phyloP scores from a whole-genome alignment of 2,113 vertebrate species.

The Naja naja region DNA sequence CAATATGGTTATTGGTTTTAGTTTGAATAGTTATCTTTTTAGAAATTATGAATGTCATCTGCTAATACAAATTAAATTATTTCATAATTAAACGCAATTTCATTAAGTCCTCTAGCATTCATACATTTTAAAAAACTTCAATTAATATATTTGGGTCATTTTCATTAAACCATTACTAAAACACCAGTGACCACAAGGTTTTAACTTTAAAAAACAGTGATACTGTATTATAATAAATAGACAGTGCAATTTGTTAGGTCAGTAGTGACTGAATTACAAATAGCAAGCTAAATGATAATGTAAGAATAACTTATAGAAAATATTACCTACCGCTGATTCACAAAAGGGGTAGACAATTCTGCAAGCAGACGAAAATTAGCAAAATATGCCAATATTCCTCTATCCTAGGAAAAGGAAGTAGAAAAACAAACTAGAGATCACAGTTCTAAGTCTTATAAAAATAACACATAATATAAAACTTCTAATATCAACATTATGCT shows the following conservation, averaged over 20 bases:
- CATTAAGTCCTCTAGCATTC: not conserved
- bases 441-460: not conserved
- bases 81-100: not conserved
- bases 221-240: not conserved
- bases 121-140: not conserved
- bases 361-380: slow-evolving; percentile 96
- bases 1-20: not conserved
- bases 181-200: not conserved
- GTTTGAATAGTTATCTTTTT: not conserved
- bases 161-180: not conserved
- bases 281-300: not conserved
- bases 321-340: slow-evolving; percentile 94
- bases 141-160: not conserved
- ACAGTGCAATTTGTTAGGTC: not conserved
- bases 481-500: not conserved
- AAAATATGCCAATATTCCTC: slow-evolving; percentile 87
- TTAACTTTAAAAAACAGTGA: not conserved
- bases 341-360: slow-evolving; percentile 97
- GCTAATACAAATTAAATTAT: not conserved
- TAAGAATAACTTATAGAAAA: not conserved
- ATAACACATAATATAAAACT: not conserved
- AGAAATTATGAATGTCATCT: not conserved
- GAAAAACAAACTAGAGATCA: slow-evolving; percentile 27
- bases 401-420: slow-evolving; percentile 71
- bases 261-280: not conserved